Conservation (phyloP, 2,797 vertebrate species). For the Trachops cirrhosus region DNA sequence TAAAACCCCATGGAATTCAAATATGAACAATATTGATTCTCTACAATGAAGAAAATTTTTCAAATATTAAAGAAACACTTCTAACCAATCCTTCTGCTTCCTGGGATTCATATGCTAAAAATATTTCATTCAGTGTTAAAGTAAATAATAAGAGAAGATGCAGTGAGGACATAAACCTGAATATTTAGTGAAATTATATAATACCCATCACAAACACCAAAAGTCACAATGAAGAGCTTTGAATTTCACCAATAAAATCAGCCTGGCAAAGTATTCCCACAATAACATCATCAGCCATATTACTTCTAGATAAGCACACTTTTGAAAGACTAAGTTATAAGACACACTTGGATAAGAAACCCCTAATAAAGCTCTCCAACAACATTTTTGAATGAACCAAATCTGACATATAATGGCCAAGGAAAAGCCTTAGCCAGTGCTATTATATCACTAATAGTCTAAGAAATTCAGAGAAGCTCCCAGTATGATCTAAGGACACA, state of each 20-base stretch:
- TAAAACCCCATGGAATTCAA: neutral
- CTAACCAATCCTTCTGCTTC: neutral
- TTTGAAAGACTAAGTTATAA: neutral
- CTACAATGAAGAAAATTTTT: neutral
- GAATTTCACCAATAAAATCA: neutral
- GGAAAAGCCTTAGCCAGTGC: neutral
- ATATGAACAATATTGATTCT: neutral
- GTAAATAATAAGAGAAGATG: neutral
- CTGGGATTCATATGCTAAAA: neutral
- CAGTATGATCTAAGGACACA: neutral
- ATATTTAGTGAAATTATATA: constrained; percentile 16
- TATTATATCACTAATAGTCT: neutral
- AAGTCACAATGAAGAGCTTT: neutral
- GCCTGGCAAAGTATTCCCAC: neutral
- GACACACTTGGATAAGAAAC: neutral
- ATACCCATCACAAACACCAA: neutral
- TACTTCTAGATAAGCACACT: neutral
- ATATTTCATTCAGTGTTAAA: constrained; percentile 18
- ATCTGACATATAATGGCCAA: neutral
- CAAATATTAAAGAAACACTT: neutral
- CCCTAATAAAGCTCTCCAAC: neutral
- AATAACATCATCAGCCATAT: neutral
- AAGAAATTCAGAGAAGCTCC: neutral
- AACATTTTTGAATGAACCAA: neutral
- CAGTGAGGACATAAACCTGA: neutral